Evolutionary conservation across 2,888 invertebrate genomes (phyloP).

Genomic region (Troides oblongomaculatus): DNA sequence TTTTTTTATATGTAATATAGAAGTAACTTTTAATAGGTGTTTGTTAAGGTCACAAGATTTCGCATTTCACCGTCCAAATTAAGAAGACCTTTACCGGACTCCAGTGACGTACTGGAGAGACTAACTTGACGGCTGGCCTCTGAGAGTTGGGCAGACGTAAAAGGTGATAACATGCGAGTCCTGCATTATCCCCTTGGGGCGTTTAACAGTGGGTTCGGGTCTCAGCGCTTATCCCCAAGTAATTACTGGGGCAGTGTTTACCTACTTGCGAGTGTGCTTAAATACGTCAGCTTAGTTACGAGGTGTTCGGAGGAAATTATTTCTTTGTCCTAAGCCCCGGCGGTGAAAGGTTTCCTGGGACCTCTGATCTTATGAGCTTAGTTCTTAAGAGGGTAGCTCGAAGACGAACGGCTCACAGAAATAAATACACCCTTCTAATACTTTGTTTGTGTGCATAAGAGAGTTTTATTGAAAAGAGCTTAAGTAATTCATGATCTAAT

Average conservation of each 20-base stretch:
- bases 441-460: no score
- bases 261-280: constrained; percentile 39
- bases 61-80: constrained; percentile 41
- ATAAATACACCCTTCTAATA: no score
- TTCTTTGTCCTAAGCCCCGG: constrained; percentile 36
- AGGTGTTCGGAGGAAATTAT: constrained; percentile 36
- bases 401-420: not conserved
- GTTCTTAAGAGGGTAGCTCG: constrained; percentile 22
- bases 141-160: constrained; percentile 51
- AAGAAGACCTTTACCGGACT: constrained; percentile 37
- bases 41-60: constrained; percentile 47
- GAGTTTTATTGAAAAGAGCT: no score
- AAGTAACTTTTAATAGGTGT: no score
- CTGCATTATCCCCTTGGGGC: constrained; percentile 59
- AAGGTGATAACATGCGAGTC: constrained; percentile 64
- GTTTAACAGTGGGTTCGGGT: constrained; percentile 70
- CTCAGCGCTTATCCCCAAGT: constrained; percentile 66
- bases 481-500: no score
- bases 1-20: no score
- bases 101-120: constrained; percentile 30
- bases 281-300: constrained; percentile 37
- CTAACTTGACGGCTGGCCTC: constrained; percentile 37
- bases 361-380: constrained; percentile 25
- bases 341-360: constrained; percentile 31
- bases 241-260: constrained; percentile 69